A percentile compares a stretch with the other conserved stretches of the same genome.
Evolutionary conservation across 2,888 invertebrate species (phyloP).

Genomic region (Apoda limacodes): DNA sequence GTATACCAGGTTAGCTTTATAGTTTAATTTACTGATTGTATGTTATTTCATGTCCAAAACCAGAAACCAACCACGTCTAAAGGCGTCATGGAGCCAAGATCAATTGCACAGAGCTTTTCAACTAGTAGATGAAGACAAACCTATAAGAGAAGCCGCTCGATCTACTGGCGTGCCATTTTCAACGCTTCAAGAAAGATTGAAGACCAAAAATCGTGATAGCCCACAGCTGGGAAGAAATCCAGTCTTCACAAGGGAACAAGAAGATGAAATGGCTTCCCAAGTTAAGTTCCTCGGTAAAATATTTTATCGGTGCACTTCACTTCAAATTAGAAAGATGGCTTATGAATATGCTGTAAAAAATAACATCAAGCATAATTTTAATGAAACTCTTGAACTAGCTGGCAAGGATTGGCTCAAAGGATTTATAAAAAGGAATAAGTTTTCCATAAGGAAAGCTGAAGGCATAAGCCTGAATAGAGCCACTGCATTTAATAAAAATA

Average conservation of each 20-base stretch:
- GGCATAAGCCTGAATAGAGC: conserved; percentile 25
- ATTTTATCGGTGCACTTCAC: conserved; percentile 12
- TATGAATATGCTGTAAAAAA: conserved; percentile 7
- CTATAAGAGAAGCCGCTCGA: conserved; percentile 11
- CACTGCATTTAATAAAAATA: conserved; percentile 23
- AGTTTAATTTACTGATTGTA: too few species aligned
- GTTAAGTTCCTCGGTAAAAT: conserved; percentile 13
- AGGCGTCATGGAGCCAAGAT: conserved; percentile 11
- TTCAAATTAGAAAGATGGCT: conserved; percentile 12
- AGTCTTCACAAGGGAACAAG: conserved; percentile 9
- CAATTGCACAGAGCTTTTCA: conserved; percentile 8
- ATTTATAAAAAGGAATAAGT: conserved; percentile 3
- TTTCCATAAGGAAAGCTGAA: conserved; percentile 23
- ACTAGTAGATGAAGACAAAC: conserved; percentile 5
- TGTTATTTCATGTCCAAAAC: too few species aligned
- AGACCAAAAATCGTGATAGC: conserved; percentile 7
- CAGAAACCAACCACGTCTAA: too few species aligned
- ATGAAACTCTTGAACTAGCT: background rate
- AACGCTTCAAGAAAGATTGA: conserved; percentile 11
- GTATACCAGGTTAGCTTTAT: too few species aligned
- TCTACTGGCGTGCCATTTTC: conserved; percentile 11
- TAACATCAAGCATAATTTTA: background rate
- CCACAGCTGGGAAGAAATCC: conserved; percentile 14
- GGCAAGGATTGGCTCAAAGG: background rate
- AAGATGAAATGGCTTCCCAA: conserved; percentile 7